Conservation (phyloP, 2,113 vertebrate genomes). For the Dolichallabes microphthalmus region DNA sequence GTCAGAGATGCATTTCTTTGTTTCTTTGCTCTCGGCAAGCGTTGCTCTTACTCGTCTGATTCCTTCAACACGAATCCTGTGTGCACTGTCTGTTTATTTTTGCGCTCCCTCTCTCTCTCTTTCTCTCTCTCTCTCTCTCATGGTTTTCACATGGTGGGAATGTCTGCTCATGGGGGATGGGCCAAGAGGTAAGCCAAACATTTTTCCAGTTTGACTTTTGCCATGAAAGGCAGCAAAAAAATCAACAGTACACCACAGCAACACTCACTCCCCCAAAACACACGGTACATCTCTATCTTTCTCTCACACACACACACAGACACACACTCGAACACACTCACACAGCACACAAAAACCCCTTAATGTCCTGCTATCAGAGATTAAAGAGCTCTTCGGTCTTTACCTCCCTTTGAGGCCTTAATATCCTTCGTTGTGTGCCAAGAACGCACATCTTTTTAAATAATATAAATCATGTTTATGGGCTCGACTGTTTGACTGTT, state of each 20-base stretch:
- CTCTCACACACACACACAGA: conserved; percentile 7
- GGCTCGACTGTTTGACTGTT: conserved; percentile 68
- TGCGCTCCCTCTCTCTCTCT: conserved; percentile 44
- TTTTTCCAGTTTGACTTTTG: conserved; percentile 63
- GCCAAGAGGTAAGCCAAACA: conserved; percentile 73
- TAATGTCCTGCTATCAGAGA: conserved; percentile 61
- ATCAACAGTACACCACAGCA: conserved; percentile 61
- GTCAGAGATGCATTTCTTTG: conserved; percentile 86
- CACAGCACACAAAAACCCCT: conserved; percentile 33
- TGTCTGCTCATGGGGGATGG: conserved; percentile 70
- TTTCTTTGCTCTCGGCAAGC: conserved; percentile 40
- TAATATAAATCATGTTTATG: conserved; percentile 75
- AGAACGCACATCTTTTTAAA: conserved; percentile 73
- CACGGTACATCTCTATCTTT: conserved; percentile 29
- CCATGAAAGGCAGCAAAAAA: conserved; percentile 62
- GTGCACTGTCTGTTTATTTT: conserved; percentile 65
- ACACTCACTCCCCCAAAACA: conserved; percentile 36
- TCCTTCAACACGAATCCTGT: conserved; percentile 52
- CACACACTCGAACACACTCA: conserved; percentile 34
- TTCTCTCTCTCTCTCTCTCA: conserved; percentile 41
- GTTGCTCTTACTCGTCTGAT: conserved; percentile 41
- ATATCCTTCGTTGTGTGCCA: conserved; percentile 70
- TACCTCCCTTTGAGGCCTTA: conserved; percentile 67
- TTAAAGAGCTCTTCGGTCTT: conserved; percentile 71
- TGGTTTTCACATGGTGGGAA: conserved; percentile 70